Conservation (phyloP, 2,113 vertebrate genomes). For the Rafetus swinhoei region DNA sequence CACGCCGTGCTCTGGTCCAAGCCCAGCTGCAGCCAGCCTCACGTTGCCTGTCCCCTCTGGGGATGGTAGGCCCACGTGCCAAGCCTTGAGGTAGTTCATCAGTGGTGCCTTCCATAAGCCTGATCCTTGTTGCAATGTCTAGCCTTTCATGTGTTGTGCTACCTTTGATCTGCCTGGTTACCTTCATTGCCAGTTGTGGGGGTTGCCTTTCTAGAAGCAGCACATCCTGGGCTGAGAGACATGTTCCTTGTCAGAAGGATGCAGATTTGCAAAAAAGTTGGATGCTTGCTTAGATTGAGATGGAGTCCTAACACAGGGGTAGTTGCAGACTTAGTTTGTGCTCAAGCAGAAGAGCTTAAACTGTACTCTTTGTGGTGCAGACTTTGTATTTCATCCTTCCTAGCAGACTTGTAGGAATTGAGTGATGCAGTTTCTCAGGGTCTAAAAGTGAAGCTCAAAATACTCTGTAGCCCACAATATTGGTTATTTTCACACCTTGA, state of each 20-base stretch:
- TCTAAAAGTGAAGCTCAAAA: rapidly evolving
- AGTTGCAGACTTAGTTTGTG: no score
- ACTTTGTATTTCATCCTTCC: background rate
- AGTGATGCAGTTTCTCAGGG: no score
- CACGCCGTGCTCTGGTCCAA: background rate
- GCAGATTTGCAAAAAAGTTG: background rate
- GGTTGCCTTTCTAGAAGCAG: background rate
- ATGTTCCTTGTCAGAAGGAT: background rate
- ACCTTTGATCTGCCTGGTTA: background rate
- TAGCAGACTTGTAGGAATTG: background rate
- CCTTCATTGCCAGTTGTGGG: background rate
- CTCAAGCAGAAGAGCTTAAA: background rate
- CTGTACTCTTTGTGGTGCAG: background rate
- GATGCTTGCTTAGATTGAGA: background rate
- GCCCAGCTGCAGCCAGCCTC: background rate
- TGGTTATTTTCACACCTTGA: background rate
- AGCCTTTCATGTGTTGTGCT: no score
- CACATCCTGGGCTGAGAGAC: background rate
- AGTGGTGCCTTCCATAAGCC: background rate
- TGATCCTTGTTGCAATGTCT: no score
- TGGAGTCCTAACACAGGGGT: background rate
- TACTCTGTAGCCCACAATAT: rapidly evolving
- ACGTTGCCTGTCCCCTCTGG: no score
- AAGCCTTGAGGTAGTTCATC: background rate
- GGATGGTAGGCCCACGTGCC: background rate